Percentiles rank a stretch among this genome's conserved stretches.
These are phyloP conservation scores for Electrona antarctica DNA, from an alignment of 2,113 vertebrate genomes.

Conservation along the genomic window DNA sequence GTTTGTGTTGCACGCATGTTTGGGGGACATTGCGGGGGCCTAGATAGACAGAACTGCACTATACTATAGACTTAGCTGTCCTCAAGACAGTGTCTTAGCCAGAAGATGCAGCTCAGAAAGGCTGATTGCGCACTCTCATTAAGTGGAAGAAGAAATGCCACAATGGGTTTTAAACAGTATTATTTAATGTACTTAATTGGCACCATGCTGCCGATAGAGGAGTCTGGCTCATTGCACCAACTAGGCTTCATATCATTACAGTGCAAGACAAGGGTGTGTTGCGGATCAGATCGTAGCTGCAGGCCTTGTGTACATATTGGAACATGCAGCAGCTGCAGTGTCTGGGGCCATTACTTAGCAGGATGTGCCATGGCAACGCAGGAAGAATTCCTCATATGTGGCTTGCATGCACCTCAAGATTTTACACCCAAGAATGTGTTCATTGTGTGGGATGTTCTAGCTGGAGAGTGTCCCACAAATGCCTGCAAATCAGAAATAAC, in stretches of 20 bases:
- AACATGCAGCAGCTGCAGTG: conserved; percentile 54
- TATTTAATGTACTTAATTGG: conserved; percentile 54
- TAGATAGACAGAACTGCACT: background rate
- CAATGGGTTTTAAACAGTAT: conserved; percentile 33
- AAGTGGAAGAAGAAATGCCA: conserved; percentile 49
- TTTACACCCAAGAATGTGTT: background rate
- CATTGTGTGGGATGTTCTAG: background rate
- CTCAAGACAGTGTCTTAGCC: background rate
- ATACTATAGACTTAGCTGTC: background rate
- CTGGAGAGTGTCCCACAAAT: background rate
- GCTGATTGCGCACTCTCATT: background rate
- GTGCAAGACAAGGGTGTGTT: conserved; percentile 10
- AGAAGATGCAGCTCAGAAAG: background rate
- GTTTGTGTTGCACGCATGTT: background rate
- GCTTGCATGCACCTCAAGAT: conserved; percentile 1
- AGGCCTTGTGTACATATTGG: conserved; percentile 29
- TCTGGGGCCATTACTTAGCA: conserved; percentile 29
- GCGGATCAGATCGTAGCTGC: background rate
- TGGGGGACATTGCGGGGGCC: background rate
- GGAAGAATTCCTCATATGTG: conserved; percentile 29
- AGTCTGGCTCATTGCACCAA: conserved; percentile 38
- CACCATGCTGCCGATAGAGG: conserved; percentile 52
- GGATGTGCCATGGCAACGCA: conserved; percentile 28
- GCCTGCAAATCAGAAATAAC: background rate
- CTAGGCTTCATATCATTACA: conserved; percentile 18